These are phyloP conservation scores for Pollicipes pollicipes DNA, from an alignment of 1,140 invertebrate genomes.

Conservation along the genomic window DNA sequence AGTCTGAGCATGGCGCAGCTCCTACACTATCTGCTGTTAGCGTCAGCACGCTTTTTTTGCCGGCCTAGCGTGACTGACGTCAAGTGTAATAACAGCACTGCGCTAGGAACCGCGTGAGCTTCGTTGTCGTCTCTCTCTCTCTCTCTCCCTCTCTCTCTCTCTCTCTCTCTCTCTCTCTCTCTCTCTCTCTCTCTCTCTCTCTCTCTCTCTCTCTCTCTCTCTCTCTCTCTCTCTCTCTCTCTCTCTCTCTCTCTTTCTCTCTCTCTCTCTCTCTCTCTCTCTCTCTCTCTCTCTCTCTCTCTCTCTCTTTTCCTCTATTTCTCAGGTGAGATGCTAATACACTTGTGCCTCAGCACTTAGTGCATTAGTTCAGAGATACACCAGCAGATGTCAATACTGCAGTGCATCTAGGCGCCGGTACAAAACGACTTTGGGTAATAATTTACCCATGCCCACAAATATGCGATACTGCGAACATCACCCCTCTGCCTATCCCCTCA, in stretches of 20 bases:
- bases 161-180: slow-evolving; percentile 7
- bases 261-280: slow-evolving; percentile 1
- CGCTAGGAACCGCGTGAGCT: too few relatives aligned
- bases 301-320: slow-evolving; percentile 8
- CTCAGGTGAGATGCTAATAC: neutral
- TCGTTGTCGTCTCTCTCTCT: slow-evolving; percentile 9
- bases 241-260: neutral
- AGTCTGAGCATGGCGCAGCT: too few relatives aligned
- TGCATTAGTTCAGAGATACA: too few relatives aligned
- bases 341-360: neutral
- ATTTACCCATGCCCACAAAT: too few relatives aligned
- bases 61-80: too few relatives aligned
- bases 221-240: neutral
- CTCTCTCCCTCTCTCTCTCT: slow-evolving; percentile 8
- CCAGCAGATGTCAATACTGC: neutral
- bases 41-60: too few relatives aligned
- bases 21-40: too few relatives aligned
- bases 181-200: slow-evolving; percentile 8
- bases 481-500: neutral
- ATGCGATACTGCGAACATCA: neutral
- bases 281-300: slow-evolving; percentile 10
- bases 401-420: too few relatives aligned
- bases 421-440: too few relatives aligned
- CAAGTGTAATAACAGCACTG: too few relatives aligned
- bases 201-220: neutral